Percentiles rank a stretch among this genome's conserved stretches.
Evolutionary conservation across 1,140 invertebrate species (phyloP).

Genomic region (Papilio polyxenes): DNA sequence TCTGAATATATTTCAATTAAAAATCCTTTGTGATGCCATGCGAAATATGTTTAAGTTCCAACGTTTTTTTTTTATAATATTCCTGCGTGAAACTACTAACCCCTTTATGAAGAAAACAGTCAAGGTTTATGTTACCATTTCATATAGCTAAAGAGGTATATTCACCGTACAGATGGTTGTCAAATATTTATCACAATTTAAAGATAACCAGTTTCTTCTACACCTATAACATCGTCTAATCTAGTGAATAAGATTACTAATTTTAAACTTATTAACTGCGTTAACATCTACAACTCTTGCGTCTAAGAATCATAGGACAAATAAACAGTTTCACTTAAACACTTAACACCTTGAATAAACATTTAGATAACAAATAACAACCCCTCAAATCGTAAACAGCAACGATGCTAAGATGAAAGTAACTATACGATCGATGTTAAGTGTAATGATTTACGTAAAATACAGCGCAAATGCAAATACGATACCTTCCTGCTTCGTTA

Average conservation of each 20-base stretch:
- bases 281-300: too few species aligned
- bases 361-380: not conserved
- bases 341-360: not conserved
- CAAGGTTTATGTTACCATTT: too few species aligned
- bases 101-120: too few species aligned
- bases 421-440: conserved; percentile 8
- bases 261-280: too few species aligned
- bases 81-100: not conserved
- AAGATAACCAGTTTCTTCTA: too few species aligned
- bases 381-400: not conserved
- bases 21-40: not conserved
- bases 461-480: conserved; percentile 20
- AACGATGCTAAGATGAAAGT: not conserved
- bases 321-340: not conserved
- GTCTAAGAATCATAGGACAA: too few species aligned
- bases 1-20: conserved; percentile 25
- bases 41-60: not conserved
- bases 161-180: too few species aligned
- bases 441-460: conserved; percentile 12
- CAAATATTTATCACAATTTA: too few species aligned
- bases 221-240: too few species aligned
- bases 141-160: too few species aligned
- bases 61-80: not conserved
- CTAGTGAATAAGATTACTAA: too few species aligned
- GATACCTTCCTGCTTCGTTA: conserved; percentile 18